phyloP scores from a whole-genome alignment of 2,113 vertebrate species.

The Mesoclemmys tuberculata region DNA sequence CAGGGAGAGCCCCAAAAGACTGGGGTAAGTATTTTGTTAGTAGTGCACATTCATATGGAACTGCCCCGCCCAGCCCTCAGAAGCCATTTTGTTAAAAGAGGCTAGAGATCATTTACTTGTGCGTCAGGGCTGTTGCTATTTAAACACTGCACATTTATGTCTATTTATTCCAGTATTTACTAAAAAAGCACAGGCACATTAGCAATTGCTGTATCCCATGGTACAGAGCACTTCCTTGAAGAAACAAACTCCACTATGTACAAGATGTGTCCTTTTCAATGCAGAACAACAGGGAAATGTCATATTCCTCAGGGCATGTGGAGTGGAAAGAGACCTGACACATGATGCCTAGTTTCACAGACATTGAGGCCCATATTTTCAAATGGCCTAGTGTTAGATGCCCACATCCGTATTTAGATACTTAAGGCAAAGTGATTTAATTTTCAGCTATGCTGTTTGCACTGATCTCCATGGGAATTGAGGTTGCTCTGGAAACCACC shows the following conservation, averaged over 20 bases:
- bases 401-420: neutral
- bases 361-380: neutral
- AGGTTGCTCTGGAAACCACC: neutral
- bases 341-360: neutral
- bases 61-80: constrained; percentile 38
- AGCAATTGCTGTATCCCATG: neutral
- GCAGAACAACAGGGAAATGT: neutral
- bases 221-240: neutral
- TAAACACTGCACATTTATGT: constrained; percentile 66
- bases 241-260: neutral
- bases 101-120: constrained; percentile 71
- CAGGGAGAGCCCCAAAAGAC: constrained; percentile 51
- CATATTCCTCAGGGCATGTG: neutral
- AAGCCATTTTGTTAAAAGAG: constrained; percentile 68
- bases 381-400: neutral
- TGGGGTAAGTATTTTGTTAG: constrained; percentile 57
- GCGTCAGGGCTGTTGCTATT: constrained; percentile 67
- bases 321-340: neutral
- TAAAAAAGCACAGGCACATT: constrained; percentile 57
- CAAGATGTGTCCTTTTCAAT: neutral
- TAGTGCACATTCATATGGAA: constrained; percentile 52
- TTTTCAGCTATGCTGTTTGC: neutral
- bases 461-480: neutral
- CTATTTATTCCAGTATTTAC: constrained; percentile 73
- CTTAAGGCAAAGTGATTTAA: neutral